Evolutionary conservation across 1,140 invertebrate genomes (phyloP).

Genomic region (Harpegnathos saltator): DNA sequence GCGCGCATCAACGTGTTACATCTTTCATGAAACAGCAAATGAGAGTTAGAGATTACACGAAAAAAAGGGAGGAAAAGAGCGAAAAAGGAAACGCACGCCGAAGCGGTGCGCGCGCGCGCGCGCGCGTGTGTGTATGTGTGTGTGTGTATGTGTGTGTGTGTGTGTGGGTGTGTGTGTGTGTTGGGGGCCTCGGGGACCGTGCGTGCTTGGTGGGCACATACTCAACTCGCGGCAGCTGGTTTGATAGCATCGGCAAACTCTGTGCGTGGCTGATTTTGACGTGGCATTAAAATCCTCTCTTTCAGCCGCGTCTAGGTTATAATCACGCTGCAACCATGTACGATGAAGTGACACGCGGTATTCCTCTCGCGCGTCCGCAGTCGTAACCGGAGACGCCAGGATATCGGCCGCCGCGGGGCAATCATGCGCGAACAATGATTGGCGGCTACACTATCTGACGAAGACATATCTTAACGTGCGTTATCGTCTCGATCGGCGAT

Average conservation of each 20-base stretch:
- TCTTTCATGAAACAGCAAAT: constrained; percentile 81
- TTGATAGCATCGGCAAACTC: constrained; percentile 68
- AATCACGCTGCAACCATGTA: constrained; percentile 58
- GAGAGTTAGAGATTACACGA: constrained; percentile 70
- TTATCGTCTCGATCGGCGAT: background rate
- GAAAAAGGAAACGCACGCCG: constrained; percentile 33
- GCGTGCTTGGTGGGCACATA: constrained; percentile 59
- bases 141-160: too few relatives aligned
- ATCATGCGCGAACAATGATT: constrained; percentile 46
- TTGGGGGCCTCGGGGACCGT: constrained; percentile 36
- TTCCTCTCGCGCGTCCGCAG: constrained; percentile 1
- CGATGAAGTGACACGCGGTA: constrained; percentile 46
- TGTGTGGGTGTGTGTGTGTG: too few relatives aligned
- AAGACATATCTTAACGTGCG: background rate
- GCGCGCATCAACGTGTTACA: constrained; percentile 83
- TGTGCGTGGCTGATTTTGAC: constrained; percentile 61
- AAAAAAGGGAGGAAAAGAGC: constrained; percentile 19
- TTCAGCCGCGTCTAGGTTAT: constrained; percentile 51
- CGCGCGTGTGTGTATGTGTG: too few relatives aligned
- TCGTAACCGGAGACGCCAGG: constrained; percentile 19
- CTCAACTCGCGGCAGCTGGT: constrained; percentile 68
- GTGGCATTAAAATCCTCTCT: constrained; percentile 67
- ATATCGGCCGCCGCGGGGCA: constrained; percentile 23
- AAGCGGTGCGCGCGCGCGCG: too few relatives aligned
- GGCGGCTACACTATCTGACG: constrained; percentile 4